Base-by-base conservation (phyloP, 2,888 invertebrate species). In the Ophion obscuratus region DNA sequence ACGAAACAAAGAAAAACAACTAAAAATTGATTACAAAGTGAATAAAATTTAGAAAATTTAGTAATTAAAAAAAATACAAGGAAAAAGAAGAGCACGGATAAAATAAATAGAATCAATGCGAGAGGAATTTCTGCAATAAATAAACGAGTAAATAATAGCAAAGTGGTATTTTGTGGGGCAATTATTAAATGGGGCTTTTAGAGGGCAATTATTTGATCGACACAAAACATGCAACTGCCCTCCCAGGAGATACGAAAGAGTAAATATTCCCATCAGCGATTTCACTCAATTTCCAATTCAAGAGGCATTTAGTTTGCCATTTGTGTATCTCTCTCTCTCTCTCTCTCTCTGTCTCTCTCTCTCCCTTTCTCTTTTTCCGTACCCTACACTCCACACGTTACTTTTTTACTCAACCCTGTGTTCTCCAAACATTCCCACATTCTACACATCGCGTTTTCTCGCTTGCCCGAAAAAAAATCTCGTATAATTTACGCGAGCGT, bases 401-500 rank as follows among this genome's bases (percentile, higher is more conserved):
- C 11, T 57, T 20, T 20, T 57, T 44, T 24, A 17, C 36, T 53
- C 6, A 11, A 36, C 53, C 47, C 24, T 73, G n/a, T 73, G 57
- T 66, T 67, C 66, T 73, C 40, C 17, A 31, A 73, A 73, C 59
- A 73, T 73, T 77, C 59, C 59, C 47, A 17, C 66, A 27, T 83
- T 67, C 57, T 44, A 44, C 66, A 53, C 66, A 40, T 85, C 79
- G 64, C 67, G 74, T 74, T 82, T 87, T 84, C 67, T 79, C 81
- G 77, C 71, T 85, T 66, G 68, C 79, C 57, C 71, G 62, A 62
- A 71, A 75, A 81, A 81, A 79, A 77, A 24, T 59, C 57, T 31
- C n/a, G 78, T 80, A 86, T 86, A 73, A 80, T 75, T 76, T 78
- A 67, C 83, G 84, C 83, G 75, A 84, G 81, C 7, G 71, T 20